Evolutionary conservation across 2,888 invertebrate genomes (phyloP).

Genomic region (Salticus scenicus): DNA sequence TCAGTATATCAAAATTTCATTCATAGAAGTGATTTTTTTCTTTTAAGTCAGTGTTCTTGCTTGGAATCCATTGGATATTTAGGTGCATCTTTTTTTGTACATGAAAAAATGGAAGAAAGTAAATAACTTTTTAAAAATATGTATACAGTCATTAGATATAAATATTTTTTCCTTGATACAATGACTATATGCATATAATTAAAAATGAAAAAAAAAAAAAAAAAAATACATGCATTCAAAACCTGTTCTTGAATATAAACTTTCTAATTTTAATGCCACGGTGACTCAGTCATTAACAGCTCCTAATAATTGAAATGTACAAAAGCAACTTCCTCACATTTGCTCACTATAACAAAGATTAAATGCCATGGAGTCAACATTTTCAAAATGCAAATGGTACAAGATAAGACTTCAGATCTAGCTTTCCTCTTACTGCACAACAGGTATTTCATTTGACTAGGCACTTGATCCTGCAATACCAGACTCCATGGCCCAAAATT

Average conservation of each 20-base stretch:
- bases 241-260: not conserved
- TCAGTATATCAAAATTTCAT: not conserved
- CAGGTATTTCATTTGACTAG: conserved; percentile 57
- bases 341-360: conserved; percentile 19
- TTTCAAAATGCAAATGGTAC: not conserved
- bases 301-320: conserved; percentile 43
- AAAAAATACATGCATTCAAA: not conserved
- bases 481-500: conserved; percentile 32
- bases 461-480: conserved; percentile 57
- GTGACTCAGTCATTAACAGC: conserved; percentile 8
- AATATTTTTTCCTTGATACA: too few species aligned
- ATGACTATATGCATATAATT: too few species aligned
- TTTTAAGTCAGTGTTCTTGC: too few species aligned
- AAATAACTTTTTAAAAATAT: not conserved
- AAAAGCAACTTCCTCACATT: conserved; percentile 27
- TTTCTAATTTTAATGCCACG: conserved; percentile 8
- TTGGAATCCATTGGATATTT: not conserved
- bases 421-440: conserved; percentile 34
- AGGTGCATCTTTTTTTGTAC: not conserved
- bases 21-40: not conserved
- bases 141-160: not conserved
- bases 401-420: conserved; percentile 52
- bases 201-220: not conserved
- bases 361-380: conserved; percentile 45
- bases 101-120: not conserved